phyloP scores from a whole-genome alignment of 2,888 invertebrate genomes.

The Entomobrya proxima region DNA sequence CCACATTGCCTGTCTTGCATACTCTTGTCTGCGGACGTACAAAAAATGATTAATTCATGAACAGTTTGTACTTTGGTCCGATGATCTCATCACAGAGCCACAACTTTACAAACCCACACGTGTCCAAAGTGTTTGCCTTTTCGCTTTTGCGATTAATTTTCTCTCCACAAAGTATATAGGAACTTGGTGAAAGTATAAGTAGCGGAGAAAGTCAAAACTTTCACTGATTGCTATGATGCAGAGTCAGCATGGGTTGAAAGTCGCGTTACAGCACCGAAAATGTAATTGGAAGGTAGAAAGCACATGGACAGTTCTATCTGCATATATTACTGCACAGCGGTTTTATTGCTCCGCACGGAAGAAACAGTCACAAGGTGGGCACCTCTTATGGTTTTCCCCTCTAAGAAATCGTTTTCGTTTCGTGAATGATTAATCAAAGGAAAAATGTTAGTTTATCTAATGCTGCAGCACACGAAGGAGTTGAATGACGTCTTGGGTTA shows the following conservation, averaged over 20 bases:
- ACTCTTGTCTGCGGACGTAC: neutral
- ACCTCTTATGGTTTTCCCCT: neutral
- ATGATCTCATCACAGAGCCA: neutral
- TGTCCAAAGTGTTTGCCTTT: neutral
- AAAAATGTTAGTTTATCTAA: neutral
- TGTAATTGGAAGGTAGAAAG: neutral
- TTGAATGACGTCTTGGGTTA: no score
- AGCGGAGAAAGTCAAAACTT: neutral
- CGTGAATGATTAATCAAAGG: conserved; percentile 55
- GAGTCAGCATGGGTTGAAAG: neutral
- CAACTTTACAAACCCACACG: neutral
- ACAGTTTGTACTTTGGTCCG: neutral
- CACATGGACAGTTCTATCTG: neutral
- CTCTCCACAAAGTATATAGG: neutral
- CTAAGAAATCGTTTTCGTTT: conserved; percentile 25
- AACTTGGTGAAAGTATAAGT: no score
- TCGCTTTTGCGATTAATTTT: neutral
- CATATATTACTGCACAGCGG: neutral
- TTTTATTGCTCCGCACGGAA: neutral
- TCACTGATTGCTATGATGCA: no score
- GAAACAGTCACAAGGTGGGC: neutral
- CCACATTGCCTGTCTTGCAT: neutral
- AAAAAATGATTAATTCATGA: conserved; percentile 14
- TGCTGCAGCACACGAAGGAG: neutral
- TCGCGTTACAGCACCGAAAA: neutral